These are phyloP conservation scores for Spinibarbus caldwelli DNA, from an alignment of 2,797 vertebrate species.

Conservation along the genomic window DNA sequence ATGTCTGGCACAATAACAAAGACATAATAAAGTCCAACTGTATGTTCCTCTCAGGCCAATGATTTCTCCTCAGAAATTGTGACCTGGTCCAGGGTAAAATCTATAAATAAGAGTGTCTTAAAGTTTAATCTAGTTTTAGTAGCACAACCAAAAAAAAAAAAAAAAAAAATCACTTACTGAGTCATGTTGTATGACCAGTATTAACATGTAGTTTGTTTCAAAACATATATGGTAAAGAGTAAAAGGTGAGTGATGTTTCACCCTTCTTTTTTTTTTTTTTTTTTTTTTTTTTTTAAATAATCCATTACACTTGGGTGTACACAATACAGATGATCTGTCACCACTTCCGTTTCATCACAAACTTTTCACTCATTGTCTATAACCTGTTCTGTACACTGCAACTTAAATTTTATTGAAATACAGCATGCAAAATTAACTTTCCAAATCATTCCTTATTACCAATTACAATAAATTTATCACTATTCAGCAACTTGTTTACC, in stretches of 20 bases:
- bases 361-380: neutral
- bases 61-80: neutral
- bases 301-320: no score
- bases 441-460: neutral
- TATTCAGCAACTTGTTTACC: neutral
- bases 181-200: neutral
- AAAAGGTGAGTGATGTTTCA: neutral
- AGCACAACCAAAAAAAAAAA: neutral
- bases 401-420: neutral
- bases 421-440: neutral
- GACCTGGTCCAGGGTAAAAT: neutral
- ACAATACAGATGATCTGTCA: no score
- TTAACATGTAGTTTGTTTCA: neutral
- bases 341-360: no score
- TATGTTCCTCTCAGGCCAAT: neutral
- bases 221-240: neutral
- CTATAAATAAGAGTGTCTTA: neutral
- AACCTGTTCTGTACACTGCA: neutral
- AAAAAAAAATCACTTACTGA: no score
- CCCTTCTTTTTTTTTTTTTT: no score
- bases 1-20: conserved; percentile 18
- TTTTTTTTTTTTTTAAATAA: no score
- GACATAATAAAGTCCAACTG: conserved; percentile 27
- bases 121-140: neutral
- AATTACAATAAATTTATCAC: neutral